phyloP scores from a whole-genome alignment of 2,888 invertebrate genomes.

The Cerastis leucographa region DNA sequence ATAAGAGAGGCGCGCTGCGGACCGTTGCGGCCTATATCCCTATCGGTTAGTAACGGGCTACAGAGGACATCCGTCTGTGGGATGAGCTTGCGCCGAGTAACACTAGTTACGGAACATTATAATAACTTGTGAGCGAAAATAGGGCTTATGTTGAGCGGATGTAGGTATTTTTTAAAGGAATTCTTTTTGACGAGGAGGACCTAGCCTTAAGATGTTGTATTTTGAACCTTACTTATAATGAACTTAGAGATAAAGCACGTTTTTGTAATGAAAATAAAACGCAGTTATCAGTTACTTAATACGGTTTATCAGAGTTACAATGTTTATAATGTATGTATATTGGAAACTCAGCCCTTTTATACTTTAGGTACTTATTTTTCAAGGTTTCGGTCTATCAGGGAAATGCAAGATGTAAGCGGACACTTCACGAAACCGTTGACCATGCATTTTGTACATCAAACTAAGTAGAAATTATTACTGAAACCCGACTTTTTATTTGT shows the following conservation, averaged over 20 bases:
- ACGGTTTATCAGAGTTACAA: background rate
- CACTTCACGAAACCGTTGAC: no score
- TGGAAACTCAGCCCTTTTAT: background rate
- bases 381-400: background rate
- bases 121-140: slow-evolving; percentile 27
- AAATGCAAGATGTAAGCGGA: no score
- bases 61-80: slow-evolving; percentile 77
- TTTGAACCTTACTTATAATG: background rate
- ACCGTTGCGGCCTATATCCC: slow-evolving; percentile 80
- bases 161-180: background rate
- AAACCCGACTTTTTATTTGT: no score
- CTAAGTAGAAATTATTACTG: no score
- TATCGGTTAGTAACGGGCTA: slow-evolving; percentile 77
- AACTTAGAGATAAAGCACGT: background rate
- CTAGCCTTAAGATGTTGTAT: background rate
- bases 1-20: slow-evolving; percentile 48
- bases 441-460: no score
- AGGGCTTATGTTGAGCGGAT: background rate
- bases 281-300: background rate
- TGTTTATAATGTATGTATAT: background rate
- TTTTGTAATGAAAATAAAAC: background rate
- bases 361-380: no score
- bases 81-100: slow-evolving; percentile 48
- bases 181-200: background rate
- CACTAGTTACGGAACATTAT: slow-evolving; percentile 45